Evolutionary conservation across 2,797 vertebrate species (phyloP).

Genomic region (Toxotes lorentzi): DNA sequence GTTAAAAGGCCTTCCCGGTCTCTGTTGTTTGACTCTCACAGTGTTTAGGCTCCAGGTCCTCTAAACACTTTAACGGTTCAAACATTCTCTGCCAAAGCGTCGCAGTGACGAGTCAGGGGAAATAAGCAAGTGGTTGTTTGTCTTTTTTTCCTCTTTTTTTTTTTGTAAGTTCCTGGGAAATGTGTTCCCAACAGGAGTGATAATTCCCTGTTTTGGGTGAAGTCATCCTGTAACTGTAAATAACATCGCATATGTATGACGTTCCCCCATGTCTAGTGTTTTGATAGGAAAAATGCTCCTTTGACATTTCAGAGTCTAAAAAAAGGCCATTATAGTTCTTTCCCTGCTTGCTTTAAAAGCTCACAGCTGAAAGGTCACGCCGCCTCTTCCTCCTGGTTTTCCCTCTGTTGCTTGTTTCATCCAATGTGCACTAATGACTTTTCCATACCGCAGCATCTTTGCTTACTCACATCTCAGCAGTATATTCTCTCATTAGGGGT

Average conservation of each 20-base stretch:
- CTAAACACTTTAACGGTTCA: conserved; percentile 61
- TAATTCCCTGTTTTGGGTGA: conserved; percentile 68
- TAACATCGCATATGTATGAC: conserved; percentile 59
- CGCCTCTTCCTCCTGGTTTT: conserved; percentile 53
- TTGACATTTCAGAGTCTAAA: conserved; percentile 70
- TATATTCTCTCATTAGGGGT: conserved; percentile 69
- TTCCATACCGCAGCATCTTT: conserved; percentile 70
- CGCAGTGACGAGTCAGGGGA: conserved; percentile 52
- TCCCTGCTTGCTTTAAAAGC: conserved; percentile 59
- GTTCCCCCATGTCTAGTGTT: conserved; percentile 62
- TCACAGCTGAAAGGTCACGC: conserved; percentile 66
- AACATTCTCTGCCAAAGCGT: conserved; percentile 57
- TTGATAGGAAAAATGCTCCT: conserved; percentile 70
- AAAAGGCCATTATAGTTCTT: conserved; percentile 63
- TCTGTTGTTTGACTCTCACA: conserved; percentile 55
- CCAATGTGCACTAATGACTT: conserved; percentile 70
- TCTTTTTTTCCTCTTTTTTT: conserved; percentile 43
- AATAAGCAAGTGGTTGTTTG: conserved; percentile 59
- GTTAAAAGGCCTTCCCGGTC: conserved; percentile 33
- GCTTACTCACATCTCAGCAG: conserved; percentile 71
- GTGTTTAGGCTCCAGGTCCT: conserved; percentile 64
- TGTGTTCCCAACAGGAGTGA: conserved; percentile 64
- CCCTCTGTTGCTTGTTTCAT: conserved; percentile 58
- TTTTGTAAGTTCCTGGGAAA: conserved; percentile 51
- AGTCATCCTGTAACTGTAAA: conserved; percentile 69